These are phyloP conservation scores for Argyra leucocephala DNA, from an alignment of 2,888 invertebrate genomes.

Conservation along the genomic window DNA sequence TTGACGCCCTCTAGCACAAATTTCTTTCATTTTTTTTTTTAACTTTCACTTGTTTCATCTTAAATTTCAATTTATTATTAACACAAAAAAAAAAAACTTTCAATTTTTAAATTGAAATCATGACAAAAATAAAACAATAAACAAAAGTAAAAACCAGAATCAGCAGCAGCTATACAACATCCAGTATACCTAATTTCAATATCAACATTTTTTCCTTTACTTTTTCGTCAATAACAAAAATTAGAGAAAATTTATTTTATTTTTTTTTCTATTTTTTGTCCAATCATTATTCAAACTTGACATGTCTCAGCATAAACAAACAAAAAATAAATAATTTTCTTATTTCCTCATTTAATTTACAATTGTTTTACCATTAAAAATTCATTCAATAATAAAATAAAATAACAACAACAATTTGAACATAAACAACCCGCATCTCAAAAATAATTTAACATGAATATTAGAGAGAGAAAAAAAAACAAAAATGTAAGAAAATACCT, in stretches of 20 bases:
- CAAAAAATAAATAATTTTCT: not conserved
- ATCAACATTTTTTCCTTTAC: too few relatives aligned
- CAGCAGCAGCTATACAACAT: too few relatives aligned
- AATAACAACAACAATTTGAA: too few relatives aligned
- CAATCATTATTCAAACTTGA: slow-evolving; percentile 1
- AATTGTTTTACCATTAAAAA: not conserved
- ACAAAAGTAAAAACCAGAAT: too few relatives aligned
- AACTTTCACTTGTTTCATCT: slow-evolving; percentile 4
- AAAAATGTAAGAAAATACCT: not conserved
- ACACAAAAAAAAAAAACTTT: not conserved
- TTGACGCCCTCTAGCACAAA: not conserved
- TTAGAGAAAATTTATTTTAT: too few relatives aligned
- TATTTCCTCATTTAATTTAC: not conserved
- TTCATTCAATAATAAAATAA: not conserved
- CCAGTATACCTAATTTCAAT: too few relatives aligned
- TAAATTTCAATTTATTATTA: not conserved
- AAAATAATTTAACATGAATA: too few relatives aligned
- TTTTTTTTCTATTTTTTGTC: not conserved
- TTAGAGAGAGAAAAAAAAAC: not conserved
- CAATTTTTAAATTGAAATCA: slow-evolving; percentile 3
- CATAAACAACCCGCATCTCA: too few relatives aligned
- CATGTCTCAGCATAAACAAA: not conserved
- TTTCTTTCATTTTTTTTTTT: not conserved
- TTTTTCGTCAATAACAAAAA: too few relatives aligned
- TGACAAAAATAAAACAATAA: not conserved